Evolutionary conservation across 2,113 vertebrate genomes (phyloP), one percentile per base, ranked within the genome.

Genomic region (Smithornis capensis): DNA sequence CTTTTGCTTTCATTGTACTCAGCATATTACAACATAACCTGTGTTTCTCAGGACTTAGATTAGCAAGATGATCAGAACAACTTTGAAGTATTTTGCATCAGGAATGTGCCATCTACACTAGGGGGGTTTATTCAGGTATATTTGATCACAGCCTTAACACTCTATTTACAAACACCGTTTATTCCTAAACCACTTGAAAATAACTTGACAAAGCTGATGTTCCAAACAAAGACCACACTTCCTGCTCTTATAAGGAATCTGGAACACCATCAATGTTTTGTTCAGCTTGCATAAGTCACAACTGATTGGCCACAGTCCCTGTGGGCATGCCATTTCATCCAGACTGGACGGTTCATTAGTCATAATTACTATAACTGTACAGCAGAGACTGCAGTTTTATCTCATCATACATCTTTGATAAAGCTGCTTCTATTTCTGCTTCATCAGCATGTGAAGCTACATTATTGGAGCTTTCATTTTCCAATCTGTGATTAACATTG

Each of bases 331-430:
- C 97, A 97, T 99, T 99, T 98, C 98, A 98, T 98, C 98, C 98
- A 98, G 98, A 98, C 99, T 98, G 98, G 98, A 99, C 92, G 98
- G 98, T 97, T 99, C 99, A 99, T 99, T 99, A 99, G 98, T 98
- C 98, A 98, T 98, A 98, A 99, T 98, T 98, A 98, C 98, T 98
- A 97, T 97, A 97, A 98, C 98, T 98, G 98, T 98, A 97, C 97
- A 95, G 98, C 98, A 98, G 98, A 98, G 98, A 98, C 98, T 98
- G 98, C 97, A 97, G 97, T 97, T 98, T 97, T 97, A 98, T 98
- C 97, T 98, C 97, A 97, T 98, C 97, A 98, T 97, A 98, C 98
- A 98, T 98, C 97, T 97, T 97, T 97, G 97, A 98, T 98, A 97
- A 98, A 98, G 97, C 97, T 92, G 96, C 97, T 96, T 95, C 97